These are phyloP conservation scores for Haemorhous mexicanus DNA, from an alignment of 2,113 vertebrate species.

Conservation along the genomic window DNA sequence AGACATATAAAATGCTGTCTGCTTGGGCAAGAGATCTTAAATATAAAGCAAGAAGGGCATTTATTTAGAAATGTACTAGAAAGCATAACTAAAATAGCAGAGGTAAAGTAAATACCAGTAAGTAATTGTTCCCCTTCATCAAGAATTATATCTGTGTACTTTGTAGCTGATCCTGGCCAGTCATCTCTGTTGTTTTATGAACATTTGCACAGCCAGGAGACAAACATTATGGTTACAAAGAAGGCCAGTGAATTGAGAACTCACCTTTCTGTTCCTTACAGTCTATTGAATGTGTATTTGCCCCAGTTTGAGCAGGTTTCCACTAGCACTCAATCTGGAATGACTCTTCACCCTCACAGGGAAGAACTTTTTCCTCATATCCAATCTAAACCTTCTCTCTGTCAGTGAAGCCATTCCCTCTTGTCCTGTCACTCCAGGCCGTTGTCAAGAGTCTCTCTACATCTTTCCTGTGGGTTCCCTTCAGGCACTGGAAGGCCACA, in stretches of 20 bases:
- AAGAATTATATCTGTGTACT: not conserved
- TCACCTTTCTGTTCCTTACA: not conserved
- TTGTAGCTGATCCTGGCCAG: not conserved
- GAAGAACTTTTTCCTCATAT: not conserved
- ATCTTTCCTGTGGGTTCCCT: not conserved
- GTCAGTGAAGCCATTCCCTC: not conserved
- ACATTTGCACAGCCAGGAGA: not conserved
- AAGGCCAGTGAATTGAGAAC: not conserved
- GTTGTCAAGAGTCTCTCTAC: not conserved
- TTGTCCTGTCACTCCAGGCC: not conserved
- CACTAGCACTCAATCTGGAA: not conserved
- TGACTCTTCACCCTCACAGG: not conserved
- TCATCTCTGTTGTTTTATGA: not conserved
- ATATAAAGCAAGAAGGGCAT: not conserved
- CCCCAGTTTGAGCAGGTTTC: not conserved
- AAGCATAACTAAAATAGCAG: not conserved
- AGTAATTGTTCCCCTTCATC: not conserved
- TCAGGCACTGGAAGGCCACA: not conserved
- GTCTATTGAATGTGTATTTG: not conserved
- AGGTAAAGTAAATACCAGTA: not conserved
- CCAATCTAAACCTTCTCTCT: fast-evolving
- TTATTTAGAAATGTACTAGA: not conserved
- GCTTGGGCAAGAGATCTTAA: not conserved
- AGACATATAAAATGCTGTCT: not conserved
- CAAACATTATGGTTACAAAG: not conserved